Base-by-base conservation (phyloP, 2,888 invertebrate genomes). In the Xylocampa areola region DNA sequence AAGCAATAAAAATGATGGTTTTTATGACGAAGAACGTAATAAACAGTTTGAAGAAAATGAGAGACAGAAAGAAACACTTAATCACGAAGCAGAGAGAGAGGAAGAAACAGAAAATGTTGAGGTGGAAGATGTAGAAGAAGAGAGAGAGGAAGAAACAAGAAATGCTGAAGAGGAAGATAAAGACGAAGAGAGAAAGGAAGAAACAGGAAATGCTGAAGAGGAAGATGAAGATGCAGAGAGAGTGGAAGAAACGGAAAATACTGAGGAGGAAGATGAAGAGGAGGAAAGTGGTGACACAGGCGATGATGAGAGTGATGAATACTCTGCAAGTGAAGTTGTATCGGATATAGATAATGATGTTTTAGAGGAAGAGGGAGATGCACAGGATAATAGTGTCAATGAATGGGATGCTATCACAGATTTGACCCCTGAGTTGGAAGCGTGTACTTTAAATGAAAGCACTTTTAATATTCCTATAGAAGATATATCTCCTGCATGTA, bases 291-390 rank as follows among this genome's bases (percentile, higher is more conserved):
- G 16, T 10, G 16, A 10, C 13, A 16, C 16, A 36, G 19, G 16
- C 10, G 10, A 16, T 17, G 36, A 36, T 10, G 36, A 36, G 36
- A 19, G 19, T 19, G 36, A 57, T 57, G 40, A 51, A 39, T 58
- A 58, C 36, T 58, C 58, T 58, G n/a, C 36, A 36, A 58, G 58
- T 47, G 58, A 58, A 58, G 58, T 58, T 58, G 47, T 58, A 58
- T 58, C 51, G 51, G 51, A 58, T 59, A 48, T 48, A 52, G 52
- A 52, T 37, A 48, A 59, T 41, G 48, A 37, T 59, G 36, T 27
- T 48, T 43, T 35, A 44, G 52, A 52, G 35, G 48, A 44, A 48
- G 59, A 48, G 37, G 48, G 13, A 48, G 44, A 52, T 39, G 36
- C 36, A 36, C 36, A 17, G 36, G 36, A 36, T 19, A 36, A 16